These are phyloP conservation scores for Manacus vitellinus DNA, from an alignment of 2,113 vertebrate species.

Conservation along the genomic window DNA sequence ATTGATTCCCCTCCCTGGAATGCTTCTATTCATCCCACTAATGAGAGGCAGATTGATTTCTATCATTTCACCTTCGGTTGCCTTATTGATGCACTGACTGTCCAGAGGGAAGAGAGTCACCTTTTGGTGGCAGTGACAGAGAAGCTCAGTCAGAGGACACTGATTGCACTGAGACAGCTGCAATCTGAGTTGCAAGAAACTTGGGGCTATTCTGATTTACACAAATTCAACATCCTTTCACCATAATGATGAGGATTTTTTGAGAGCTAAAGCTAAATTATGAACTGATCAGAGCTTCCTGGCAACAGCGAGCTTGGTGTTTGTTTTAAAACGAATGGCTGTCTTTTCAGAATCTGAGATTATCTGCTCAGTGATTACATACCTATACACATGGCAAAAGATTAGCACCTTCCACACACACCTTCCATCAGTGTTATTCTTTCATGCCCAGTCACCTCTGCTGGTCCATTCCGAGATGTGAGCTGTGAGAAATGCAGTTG, in stretches of 20 bases:
- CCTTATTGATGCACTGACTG: neutral
- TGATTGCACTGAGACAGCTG: neutral
- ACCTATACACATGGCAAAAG: neutral
- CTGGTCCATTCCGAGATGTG: neutral
- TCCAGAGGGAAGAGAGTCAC: neutral
- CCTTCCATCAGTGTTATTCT: neutral
- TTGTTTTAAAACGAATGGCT: neutral
- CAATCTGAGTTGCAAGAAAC: neutral
- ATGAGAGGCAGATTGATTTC: slow-evolving; percentile 11
- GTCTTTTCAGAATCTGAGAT: neutral
- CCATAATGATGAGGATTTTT: neutral
- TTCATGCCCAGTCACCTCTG: neutral
- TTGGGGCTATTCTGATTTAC: neutral
- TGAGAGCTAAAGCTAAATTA: neutral
- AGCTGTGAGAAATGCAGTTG: neutral
- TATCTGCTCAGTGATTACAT: neutral
- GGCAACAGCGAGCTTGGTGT: neutral
- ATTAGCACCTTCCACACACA: neutral
- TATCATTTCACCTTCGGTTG: neutral
- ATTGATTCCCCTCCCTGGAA: neutral
- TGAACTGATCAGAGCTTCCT: neutral
- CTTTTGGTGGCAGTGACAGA: neutral
- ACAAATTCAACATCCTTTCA: neutral
- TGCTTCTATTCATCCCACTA: neutral
- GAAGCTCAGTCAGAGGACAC: neutral